phyloP scores from a whole-genome alignment of 2,888 invertebrate species.

The Spialia ferax region DNA sequence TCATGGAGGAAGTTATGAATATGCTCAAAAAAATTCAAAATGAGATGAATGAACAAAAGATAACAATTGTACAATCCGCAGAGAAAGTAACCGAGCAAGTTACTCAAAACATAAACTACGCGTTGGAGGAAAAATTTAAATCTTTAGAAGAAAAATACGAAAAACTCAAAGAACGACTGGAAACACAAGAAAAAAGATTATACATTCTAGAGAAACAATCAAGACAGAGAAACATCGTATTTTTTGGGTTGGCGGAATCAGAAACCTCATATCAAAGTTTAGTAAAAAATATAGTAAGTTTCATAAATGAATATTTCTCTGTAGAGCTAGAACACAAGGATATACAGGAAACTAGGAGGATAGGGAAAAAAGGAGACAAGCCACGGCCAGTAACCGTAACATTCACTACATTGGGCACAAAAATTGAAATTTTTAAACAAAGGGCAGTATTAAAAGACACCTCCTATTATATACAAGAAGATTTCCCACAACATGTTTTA shows the following conservation, averaged over 20 bases:
- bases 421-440: not conserved
- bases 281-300: not conserved
- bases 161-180: no score
- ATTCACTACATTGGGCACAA: not conserved
- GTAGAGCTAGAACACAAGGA: not conserved
- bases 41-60: no score
- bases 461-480: not conserved
- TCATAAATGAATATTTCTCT: not conserved
- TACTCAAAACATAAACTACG: no score
- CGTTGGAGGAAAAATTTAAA: no score
- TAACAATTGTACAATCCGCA: no score
- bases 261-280: not conserved
- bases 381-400: not conserved
- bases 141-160: no score
- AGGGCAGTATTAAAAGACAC: not conserved
- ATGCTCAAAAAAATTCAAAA: no score
- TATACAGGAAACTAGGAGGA: not conserved
- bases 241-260: not conserved
- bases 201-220: no score
- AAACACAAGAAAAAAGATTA: no score
- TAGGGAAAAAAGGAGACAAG: not conserved
- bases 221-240: not conserved
- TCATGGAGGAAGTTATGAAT: no score
- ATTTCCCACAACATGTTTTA: not conserved
- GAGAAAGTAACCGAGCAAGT: no score